A percentile compares a stretch with the other conserved stretches of the same genome.
Evolutionary conservation across 2,113 vertebrate species (phyloP).

Genomic region (Gnathonemus echidnorhynchus): DNA sequence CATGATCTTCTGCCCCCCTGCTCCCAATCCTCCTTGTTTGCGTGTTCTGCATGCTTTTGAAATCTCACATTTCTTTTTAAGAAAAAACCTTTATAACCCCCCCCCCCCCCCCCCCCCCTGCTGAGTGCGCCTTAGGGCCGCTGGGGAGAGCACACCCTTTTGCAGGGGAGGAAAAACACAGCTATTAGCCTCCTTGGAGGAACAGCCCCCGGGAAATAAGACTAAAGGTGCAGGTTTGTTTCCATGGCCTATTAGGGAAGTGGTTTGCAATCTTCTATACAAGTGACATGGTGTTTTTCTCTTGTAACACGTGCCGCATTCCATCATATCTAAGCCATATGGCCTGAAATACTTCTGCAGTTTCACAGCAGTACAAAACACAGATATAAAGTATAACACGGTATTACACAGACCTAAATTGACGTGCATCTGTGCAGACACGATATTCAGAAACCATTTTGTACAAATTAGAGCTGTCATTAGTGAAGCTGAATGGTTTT

Average conservation of each 20-base stretch:
- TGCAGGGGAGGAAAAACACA: neutral
- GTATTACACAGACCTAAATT: neutral
- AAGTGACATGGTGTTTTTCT: neutral
- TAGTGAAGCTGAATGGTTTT: neutral
- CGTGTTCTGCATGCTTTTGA: neutral
- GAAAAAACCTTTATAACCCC: neutral
- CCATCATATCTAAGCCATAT: neutral
- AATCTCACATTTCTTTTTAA: neutral
- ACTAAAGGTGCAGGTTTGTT: neutral
- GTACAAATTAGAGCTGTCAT: neutral
- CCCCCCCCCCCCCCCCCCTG: neutral
- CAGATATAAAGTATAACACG: neutral
- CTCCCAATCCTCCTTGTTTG: neutral
- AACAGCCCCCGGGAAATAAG: neutral
- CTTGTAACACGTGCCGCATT: neutral
- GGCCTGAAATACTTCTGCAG: neutral
- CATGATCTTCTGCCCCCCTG: neutral
- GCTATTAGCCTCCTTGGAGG: neutral
- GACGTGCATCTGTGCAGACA: neutral
- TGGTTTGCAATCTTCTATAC: neutral
- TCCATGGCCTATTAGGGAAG: neutral
- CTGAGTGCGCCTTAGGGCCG: neutral
- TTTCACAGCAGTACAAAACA: neutral
- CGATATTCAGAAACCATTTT: neutral
- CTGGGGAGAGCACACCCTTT: neutral